A percentile compares a stretch with the other conserved stretches of the same genome.
Evolutionary conservation across 2,797 vertebrate genomes (phyloP).

Genomic region (Geotrypetes seraphini): DNA sequence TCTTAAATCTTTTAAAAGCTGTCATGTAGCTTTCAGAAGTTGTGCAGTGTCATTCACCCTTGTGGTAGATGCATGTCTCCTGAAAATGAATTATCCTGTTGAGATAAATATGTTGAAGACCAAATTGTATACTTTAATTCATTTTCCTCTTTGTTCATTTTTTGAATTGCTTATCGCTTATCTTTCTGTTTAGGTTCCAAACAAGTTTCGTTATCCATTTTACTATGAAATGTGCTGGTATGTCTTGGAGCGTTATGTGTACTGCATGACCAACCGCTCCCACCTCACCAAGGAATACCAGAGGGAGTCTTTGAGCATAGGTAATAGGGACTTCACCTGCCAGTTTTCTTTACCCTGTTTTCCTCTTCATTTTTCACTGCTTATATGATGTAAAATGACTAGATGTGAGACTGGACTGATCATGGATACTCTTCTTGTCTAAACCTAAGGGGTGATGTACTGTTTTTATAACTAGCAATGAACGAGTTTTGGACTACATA

Average conservation of each 20-base stretch:
- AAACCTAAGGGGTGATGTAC: too few relatives aligned
- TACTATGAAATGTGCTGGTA: slow-evolving; percentile 99
- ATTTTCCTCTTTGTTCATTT: neutral
- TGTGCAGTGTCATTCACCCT: too few relatives aligned
- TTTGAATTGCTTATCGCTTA: neutral
- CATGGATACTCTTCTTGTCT: too few relatives aligned
- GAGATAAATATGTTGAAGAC: neutral
- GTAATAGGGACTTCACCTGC: slow-evolving; percentile 46
- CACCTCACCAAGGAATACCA: slow-evolving; percentile 93
- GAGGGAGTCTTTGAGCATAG: slow-evolving; percentile 85
- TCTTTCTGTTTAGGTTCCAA: slow-evolving; percentile 68
- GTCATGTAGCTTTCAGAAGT: too few relatives aligned
- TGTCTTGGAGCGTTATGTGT: slow-evolving; percentile 88
- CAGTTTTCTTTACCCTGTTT: neutral
- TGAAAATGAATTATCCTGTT: too few relatives aligned
- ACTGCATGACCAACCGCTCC: slow-evolving; percentile 82
- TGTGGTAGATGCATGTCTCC: too few relatives aligned
- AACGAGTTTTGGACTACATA: too few relatives aligned
- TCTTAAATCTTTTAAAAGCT: too few relatives aligned
- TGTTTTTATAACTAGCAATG: too few relatives aligned
- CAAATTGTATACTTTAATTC: neutral
- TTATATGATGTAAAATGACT: too few relatives aligned
- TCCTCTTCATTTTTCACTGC: neutral
- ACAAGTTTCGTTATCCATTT: slow-evolving; percentile 96
- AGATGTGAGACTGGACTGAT: too few relatives aligned